phyloP scores from a whole-genome alignment of 2,888 invertebrate genomes.

The Synergus umbraculus region DNA sequence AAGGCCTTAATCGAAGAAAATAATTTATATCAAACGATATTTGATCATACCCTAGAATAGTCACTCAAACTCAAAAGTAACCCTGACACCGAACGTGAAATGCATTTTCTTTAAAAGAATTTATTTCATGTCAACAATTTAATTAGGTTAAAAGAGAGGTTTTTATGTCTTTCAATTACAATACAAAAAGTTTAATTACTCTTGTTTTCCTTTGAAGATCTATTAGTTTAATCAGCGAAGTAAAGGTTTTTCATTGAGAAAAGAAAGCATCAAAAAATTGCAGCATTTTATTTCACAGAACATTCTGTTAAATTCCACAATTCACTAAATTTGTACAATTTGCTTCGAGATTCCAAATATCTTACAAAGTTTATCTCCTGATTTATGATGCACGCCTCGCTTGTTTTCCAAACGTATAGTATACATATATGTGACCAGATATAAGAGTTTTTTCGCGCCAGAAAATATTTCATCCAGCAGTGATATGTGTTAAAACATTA shows the following conservation, averaged over 20 bases:
- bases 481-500: background rate
- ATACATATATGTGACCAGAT: background rate
- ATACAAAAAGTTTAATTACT: background rate
- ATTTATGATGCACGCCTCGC: conserved; percentile 9
- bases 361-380: conserved; percentile 29
- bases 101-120: background rate
- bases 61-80: too few species aligned
- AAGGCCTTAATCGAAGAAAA: background rate
- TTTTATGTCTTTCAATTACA: background rate
- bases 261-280: background rate
- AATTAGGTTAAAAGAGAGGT: background rate
- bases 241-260: background rate
- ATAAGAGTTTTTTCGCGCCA: conserved; percentile 20
- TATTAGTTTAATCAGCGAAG: background rate
- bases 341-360: conserved; percentile 4
- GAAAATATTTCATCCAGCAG: background rate
- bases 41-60: too few species aligned
- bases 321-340: conserved; percentile 19
- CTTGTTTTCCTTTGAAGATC: background rate
- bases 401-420: conserved; percentile 5
- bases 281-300: background rate
- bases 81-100: too few species aligned
- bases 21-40: too few species aligned
- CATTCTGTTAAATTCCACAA: background rate
- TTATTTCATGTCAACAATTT: background rate